A percentile compares a stretch with the other conserved stretches of the same genome.
Conservation (phyloP, 2,888 invertebrate genomes). For the Apodemia mormo region DNA sequence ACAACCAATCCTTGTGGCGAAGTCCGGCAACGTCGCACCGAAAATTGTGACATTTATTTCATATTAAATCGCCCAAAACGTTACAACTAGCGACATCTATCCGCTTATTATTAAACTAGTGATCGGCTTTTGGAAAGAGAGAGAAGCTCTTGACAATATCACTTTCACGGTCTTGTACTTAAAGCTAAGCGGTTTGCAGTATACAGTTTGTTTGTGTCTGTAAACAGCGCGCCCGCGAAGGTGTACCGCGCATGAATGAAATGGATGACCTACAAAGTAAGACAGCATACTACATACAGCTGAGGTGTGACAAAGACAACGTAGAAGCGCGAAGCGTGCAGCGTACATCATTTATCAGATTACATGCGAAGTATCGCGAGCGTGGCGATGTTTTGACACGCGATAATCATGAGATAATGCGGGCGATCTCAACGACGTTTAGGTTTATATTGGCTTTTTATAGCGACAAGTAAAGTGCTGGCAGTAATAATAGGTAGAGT, state of each 20-base stretch:
- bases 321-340: conserved; percentile 71
- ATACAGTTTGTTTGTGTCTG: conserved; percentile 82
- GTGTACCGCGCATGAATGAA: conserved; percentile 82
- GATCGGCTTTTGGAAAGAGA: conserved; percentile 73
- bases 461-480: conserved; percentile 59
- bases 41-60: conserved; percentile 76
- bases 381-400: conserved; percentile 83
- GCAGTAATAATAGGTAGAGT: conserved; percentile 61
- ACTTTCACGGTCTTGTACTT: conserved; percentile 81
- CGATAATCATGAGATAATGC: conserved; percentile 83
- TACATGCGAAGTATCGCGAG: conserved; percentile 82
- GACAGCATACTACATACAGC: conserved; percentile 46
- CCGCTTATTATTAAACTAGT: conserved; percentile 47
- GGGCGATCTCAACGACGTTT: conserved; percentile 77
- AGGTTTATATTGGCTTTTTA: conserved; percentile 81
- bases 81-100: conserved; percentile 75
- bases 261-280: conserved; percentile 70
- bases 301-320: conserved; percentile 52
- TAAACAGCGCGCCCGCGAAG: conserved; percentile 78
- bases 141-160: conserved; percentile 76
- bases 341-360: conserved; percentile 83
- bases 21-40: conserved; percentile 80
- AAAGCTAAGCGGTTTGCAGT: conserved; percentile 81
- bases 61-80: conserved; percentile 51
- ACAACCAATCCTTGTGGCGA: conserved; percentile 75